Conservation (phyloP, 2,113 vertebrate species). For the Himantopus leucocephalus region DNA sequence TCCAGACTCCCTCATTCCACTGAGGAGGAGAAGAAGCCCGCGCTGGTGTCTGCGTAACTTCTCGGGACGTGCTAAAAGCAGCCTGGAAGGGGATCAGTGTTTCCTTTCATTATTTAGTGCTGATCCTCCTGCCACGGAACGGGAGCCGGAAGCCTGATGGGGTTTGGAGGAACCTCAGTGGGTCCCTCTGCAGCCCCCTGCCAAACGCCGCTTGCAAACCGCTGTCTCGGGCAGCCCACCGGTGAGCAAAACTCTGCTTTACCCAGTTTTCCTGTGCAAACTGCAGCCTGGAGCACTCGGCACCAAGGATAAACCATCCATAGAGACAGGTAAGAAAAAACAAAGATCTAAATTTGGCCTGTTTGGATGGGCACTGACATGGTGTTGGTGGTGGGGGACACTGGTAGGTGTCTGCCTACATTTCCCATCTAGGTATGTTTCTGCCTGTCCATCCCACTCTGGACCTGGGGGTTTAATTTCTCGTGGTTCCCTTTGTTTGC, state of each 20-base stretch:
- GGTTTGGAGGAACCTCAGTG: neutral
- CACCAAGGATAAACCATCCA: neutral
- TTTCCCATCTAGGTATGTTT: neutral
- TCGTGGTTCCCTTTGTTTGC: neutral
- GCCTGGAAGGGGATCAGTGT: neutral
- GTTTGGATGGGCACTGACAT: neutral
- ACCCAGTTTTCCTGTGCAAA: neutral
- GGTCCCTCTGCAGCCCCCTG: neutral
- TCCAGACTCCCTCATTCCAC: neutral
- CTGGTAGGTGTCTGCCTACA: neutral
- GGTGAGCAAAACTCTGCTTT: neutral
- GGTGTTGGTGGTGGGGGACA: neutral
- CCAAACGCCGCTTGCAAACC: neutral
- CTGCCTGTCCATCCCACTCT: too few species aligned
- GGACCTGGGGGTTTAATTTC: neutral
- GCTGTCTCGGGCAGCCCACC: neutral
- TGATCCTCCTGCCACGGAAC: neutral
- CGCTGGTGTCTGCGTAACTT: fast-evolving
- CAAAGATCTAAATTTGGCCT: neutral
- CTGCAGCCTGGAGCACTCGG: neutral
- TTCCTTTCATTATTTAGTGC: neutral
- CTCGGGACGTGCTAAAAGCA: neutral
- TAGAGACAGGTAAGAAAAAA: neutral
- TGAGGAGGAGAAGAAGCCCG: neutral
- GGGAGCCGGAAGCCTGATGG: neutral